phyloP scores from a whole-genome alignment of 2,113 vertebrate genomes.

The Galbula dea region DNA sequence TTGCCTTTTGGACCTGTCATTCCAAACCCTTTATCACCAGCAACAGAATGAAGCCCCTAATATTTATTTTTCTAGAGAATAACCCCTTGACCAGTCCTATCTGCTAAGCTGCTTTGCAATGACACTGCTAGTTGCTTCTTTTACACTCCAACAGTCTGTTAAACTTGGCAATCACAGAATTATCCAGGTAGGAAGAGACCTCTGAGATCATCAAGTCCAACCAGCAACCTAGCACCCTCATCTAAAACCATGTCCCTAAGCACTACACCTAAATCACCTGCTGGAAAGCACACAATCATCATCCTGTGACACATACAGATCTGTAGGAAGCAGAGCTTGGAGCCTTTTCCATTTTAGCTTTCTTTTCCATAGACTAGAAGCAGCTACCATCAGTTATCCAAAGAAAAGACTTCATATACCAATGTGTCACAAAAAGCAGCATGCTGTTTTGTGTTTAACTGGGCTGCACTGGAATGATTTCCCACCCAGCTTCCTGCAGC shows the following conservation, averaged over 20 bases:
- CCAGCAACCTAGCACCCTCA: too few relatives aligned
- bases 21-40: not conserved
- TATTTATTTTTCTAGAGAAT: not conserved
- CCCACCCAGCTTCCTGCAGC: not conserved
- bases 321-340: not conserved
- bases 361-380: not conserved
- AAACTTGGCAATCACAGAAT: not conserved
- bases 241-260: too few relatives aligned
- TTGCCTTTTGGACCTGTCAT: not conserved
- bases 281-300: not conserved
- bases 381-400: not conserved
- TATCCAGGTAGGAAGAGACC: too few relatives aligned
- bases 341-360: conserved; percentile 8
- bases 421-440: not conserved
- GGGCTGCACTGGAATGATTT: not conserved
- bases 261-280: too few relatives aligned
- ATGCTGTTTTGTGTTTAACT: not conserved
- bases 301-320: not conserved
- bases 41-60: not conserved
- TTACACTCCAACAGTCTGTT: not conserved
- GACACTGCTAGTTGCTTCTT: not conserved
- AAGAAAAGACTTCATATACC: not conserved
- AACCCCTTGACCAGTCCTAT: not conserved
- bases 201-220: too few relatives aligned
- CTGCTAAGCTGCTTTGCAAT: not conserved